Evolutionary conservation across 2,797 vertebrate genomes (phyloP).

Genomic region (Oophaga sylvatica): DNA sequence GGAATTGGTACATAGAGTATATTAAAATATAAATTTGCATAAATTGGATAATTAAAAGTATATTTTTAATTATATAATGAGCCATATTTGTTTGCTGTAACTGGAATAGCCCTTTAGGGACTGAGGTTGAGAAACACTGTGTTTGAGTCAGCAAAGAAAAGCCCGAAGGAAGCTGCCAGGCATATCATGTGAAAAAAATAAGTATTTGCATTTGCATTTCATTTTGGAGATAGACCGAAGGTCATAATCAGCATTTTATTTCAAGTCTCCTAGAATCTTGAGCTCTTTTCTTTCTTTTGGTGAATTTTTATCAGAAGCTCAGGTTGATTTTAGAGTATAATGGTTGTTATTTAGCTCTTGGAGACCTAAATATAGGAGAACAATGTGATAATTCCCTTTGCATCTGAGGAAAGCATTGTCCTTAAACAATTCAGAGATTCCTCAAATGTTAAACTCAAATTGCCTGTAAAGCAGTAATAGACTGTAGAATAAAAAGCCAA

Average conservation of each 20-base stretch:
- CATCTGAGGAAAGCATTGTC: conserved; percentile 30
- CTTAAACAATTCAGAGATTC: conserved; percentile 44
- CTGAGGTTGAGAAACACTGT: neutral
- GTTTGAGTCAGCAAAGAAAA: neutral
- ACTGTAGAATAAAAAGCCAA: conserved; percentile 48
- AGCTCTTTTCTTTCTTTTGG: neutral
- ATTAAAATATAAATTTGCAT: too few species aligned
- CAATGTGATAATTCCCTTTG: neutral
- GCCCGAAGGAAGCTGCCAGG: too few species aligned
- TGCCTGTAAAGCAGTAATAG: conserved; percentile 44
- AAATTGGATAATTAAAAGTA: too few species aligned
- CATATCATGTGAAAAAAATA: neutral
- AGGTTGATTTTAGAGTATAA: neutral
- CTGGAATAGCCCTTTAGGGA: neutral
- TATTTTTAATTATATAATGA: too few species aligned
- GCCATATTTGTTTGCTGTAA: too few species aligned
- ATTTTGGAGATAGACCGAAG: neutral
- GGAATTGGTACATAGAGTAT: too few species aligned
- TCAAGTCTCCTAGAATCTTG: neutral
- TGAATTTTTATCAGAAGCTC: neutral
- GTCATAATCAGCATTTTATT: neutral
- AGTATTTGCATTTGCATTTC: neutral
- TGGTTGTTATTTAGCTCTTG: neutral
- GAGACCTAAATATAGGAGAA: conserved; percentile 8
- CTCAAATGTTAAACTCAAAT: conserved; percentile 39